A percentile compares a stretch with the other conserved stretches of the same genome.
Evolutionary conservation across 2,888 invertebrate genomes (phyloP).

Genomic region (Brenthis daphne): DNA sequence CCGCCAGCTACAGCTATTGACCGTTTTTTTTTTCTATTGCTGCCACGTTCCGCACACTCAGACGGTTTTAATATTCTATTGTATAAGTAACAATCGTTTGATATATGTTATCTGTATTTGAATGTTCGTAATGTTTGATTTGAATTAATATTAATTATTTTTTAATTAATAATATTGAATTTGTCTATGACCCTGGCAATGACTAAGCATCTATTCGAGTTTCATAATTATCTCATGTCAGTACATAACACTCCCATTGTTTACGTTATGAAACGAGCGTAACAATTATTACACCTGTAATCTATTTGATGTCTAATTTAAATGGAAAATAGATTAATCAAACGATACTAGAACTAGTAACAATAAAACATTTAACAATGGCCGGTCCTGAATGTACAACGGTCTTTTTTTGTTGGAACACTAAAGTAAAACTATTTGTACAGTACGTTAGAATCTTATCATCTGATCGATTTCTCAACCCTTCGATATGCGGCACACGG

Average conservation of each 20-base stretch:
- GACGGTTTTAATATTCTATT: conserved; percentile 2
- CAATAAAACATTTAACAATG: conserved; percentile 75
- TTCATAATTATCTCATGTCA: conserved; percentile 35
- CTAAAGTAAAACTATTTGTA: conserved; percentile 74
- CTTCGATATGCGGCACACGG: conserved; percentile 72
- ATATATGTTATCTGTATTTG: too few relatives aligned
- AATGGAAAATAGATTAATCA: conserved; percentile 75
- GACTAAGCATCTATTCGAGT: conserved; percentile 20
- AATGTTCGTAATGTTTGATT: too few relatives aligned
- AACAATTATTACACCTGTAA: conserved; percentile 67
- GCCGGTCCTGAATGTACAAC: conserved; percentile 70
- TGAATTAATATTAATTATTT: conserved; percentile 9
- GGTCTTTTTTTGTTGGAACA: conserved; percentile 62
- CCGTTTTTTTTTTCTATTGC: conserved; percentile 41
- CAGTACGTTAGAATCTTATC: conserved; percentile 69
- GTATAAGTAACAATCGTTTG: too few relatives aligned
- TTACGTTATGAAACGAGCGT: conserved; percentile 63
- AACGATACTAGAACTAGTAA: conserved; percentile 69
- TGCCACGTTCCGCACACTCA: conserved; percentile 29
- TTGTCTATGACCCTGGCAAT: conserved; percentile 8
- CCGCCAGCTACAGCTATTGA: conserved; percentile 51
- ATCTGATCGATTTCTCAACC: conserved; percentile 72
- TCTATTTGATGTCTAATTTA: conserved; percentile 71
- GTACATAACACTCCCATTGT: conserved; percentile 48
- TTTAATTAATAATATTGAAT: conserved; percentile 7